A percentile compares a stretch with the other conserved stretches of the same genome.
These are phyloP conservation scores for Thamnophis elegans DNA, from an alignment of 2,797 vertebrate genomes.

Conservation along the genomic window DNA sequence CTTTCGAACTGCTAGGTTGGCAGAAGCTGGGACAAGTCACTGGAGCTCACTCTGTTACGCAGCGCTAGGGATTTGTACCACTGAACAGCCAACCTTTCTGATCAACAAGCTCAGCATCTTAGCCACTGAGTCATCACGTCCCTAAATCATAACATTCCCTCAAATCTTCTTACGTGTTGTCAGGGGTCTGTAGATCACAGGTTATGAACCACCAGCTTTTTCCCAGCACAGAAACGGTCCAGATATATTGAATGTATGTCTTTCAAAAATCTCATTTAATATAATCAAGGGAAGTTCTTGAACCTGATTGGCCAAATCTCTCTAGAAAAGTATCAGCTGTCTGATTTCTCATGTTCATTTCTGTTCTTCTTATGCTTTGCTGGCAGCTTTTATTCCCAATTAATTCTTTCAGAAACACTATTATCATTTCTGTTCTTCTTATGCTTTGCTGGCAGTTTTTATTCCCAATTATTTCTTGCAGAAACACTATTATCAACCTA, in stretches of 20 bases:
- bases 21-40: too few species aligned
- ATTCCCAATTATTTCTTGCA: conserved; percentile 54
- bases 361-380: not conserved
- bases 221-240: not conserved
- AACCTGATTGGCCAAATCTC: not conserved
- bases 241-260: not conserved
- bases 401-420: conserved; percentile 84
- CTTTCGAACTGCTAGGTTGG: too few species aligned
- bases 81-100: too few species aligned
- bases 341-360: not conserved
- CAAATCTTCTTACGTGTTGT: not conserved
- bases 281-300: not conserved
- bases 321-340: not conserved
- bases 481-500: conserved; percentile 96
- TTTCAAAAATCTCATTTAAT: not conserved
- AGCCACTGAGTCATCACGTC: too few species aligned
- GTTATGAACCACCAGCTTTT: not conserved
- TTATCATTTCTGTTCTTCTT: conserved; percentile 78
- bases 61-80: too few species aligned
- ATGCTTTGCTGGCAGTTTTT: not conserved
- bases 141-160: not conserved
- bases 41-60: too few species aligned
- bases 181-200: not conserved
- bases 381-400: not conserved
- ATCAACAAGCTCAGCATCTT: too few species aligned